phyloP scores from a whole-genome alignment of 2,113 vertebrate genomes.

The Microtus richardsoni region DNA sequence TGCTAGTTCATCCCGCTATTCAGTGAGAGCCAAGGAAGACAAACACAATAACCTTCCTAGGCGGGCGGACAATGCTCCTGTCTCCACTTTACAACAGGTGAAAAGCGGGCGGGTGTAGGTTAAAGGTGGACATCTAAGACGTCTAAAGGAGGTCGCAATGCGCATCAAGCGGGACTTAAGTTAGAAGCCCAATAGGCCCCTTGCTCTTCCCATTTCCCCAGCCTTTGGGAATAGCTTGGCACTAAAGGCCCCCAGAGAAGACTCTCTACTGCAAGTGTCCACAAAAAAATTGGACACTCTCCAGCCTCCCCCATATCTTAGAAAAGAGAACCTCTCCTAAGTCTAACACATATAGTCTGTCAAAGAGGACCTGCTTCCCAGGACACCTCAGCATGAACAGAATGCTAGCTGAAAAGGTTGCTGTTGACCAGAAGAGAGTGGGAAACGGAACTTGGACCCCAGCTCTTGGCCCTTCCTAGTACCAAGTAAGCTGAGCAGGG shows the following conservation, averaged over 20 bases:
- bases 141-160: not conserved
- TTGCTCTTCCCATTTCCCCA: not conserved
- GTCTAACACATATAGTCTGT: too few species aligned
- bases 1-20: not conserved
- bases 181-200: not conserved
- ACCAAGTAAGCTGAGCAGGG: not conserved
- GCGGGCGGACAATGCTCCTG: too few species aligned
- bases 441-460: not conserved
- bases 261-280: not conserved
- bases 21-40: not conserved
- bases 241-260: not conserved
- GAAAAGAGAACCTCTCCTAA: not conserved
- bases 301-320: not conserved
- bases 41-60: not conserved
- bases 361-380: not conserved
- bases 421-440: rapidly evolving
- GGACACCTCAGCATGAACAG: not conserved
- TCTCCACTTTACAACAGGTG: not conserved
- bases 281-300: not conserved
- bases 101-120: not conserved
- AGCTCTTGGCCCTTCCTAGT: not conserved
- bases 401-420: not conserved
- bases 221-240: not conserved
- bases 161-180: not conserved
- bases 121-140: not conserved